These are phyloP conservation scores for Leiothrix lutea DNA, from an alignment of 2,113 vertebrate genomes.

Conservation along the genomic window DNA sequence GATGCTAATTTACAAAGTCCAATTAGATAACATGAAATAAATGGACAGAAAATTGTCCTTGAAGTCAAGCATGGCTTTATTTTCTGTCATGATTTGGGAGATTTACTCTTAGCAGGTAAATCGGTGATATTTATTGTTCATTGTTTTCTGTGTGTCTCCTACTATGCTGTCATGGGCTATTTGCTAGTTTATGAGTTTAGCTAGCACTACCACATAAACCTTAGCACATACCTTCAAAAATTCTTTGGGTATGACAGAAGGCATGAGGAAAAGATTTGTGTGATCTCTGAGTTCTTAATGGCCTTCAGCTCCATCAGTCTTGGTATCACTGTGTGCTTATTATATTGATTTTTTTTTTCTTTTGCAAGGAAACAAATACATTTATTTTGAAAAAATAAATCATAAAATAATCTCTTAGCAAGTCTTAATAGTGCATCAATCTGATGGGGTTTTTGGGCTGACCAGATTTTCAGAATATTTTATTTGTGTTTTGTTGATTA, in stretches of 20 bases:
- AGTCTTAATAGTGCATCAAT: neutral
- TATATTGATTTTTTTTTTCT: neutral
- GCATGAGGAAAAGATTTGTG: neutral
- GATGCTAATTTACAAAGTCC: neutral
- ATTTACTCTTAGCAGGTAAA: neutral
- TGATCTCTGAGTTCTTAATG: neutral
- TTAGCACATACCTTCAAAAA: neutral
- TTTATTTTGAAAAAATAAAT: constrained; percentile 3
- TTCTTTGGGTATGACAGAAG: neutral
- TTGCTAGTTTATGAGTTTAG: neutral
- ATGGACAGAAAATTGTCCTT: neutral
- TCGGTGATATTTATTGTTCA: neutral
- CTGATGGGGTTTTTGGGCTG: neutral
- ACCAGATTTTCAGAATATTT: neutral
- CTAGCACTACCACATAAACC: neutral
- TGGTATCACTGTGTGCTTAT: neutral
- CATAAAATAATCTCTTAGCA: neutral
- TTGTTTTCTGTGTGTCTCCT: neutral
- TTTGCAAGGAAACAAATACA: neutral
- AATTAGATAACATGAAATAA: neutral
- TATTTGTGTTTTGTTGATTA: constrained; percentile 5
- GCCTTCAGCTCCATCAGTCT: neutral
- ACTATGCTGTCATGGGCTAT: neutral
- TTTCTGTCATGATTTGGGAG: neutral
- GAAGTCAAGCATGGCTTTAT: neutral